A percentile compares a stretch with the other conserved stretches of the same genome.
These are phyloP conservation scores for Lasioglossum figueresi DNA, from an alignment of 2,888 invertebrate genomes.

Conservation along the genomic window DNA sequence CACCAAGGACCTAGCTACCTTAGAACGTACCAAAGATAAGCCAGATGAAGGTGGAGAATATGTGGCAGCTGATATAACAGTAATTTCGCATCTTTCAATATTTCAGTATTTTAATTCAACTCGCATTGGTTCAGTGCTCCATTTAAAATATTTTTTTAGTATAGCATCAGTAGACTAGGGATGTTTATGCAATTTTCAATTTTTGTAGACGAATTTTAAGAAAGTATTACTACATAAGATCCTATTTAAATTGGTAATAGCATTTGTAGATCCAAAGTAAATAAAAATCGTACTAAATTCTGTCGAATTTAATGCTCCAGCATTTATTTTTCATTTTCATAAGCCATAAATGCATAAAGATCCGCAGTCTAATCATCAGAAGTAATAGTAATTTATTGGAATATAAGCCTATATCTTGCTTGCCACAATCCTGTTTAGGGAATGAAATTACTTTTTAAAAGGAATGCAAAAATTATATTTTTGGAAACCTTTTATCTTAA, in stretches of 20 bases:
- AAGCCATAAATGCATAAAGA: too few relatives aligned
- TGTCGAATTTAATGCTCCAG: too few relatives aligned
- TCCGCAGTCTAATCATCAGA: too few relatives aligned
- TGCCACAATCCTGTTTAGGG: background rate
- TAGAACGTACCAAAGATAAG: constrained; percentile 93
- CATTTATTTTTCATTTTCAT: too few relatives aligned
- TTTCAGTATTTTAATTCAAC: background rate
- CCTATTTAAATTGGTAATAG: too few relatives aligned
- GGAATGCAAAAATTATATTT: background rate
- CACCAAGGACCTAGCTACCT: constrained; percentile 89
- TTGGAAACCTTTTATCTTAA: too few relatives aligned
- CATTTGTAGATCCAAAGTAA: too few relatives aligned
- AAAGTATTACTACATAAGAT: too few relatives aligned
- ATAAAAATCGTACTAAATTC: too few relatives aligned
- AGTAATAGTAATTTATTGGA: background rate
- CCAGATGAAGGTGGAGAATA: constrained; percentile 87
- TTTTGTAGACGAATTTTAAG: too few relatives aligned
- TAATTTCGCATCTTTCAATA: constrained; percentile 76
- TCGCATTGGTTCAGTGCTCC: background rate
- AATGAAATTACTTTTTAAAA: background rate
- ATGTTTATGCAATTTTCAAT: too few relatives aligned
- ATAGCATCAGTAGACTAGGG: background rate
- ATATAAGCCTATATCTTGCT: background rate
- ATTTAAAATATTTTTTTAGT: background rate
- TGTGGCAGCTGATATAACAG: constrained; percentile 88